These are phyloP conservation scores for Galleria mellonella DNA, from an alignment of 1,140 invertebrate species.

Conservation along the genomic window DNA sequence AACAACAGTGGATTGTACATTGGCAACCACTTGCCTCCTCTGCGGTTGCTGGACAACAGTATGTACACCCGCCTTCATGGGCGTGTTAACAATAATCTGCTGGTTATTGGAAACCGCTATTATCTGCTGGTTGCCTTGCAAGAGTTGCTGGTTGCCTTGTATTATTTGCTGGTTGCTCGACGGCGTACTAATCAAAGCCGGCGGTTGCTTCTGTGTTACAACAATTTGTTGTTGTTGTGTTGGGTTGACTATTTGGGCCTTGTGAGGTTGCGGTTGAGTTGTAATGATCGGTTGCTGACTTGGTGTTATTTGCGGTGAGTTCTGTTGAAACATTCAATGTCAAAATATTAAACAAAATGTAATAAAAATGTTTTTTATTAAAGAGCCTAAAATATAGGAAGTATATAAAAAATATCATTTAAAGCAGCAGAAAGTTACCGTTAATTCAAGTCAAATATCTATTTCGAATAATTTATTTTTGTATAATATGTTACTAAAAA, in stretches of 20 bases:
- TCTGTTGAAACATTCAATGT: constrained; percentile 26
- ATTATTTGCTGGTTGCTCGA: constrained; percentile 48
- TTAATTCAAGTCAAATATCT: too few relatives aligned
- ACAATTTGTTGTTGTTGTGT: constrained; percentile 53
- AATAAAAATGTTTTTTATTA: too few relatives aligned
- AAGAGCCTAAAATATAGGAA: too few relatives aligned
- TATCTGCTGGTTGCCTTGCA: constrained; percentile 56
- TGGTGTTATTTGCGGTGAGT: constrained; percentile 57
- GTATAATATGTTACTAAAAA: too few relatives aligned
- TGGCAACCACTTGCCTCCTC: constrained; percentile 35
- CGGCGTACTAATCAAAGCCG: constrained; percentile 48
- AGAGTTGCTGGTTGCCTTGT: constrained; percentile 50
- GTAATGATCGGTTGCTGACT: constrained; percentile 71
- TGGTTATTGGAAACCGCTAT: constrained; percentile 59
- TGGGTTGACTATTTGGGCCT: constrained; percentile 60
- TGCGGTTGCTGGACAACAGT: constrained; percentile 46
- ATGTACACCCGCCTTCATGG: constrained; percentile 42
- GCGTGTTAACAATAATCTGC: constrained; percentile 55
- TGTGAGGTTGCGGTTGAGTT: constrained; percentile 64
- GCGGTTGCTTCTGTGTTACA: constrained; percentile 58
- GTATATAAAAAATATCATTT: too few relatives aligned
- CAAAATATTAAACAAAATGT: too few relatives aligned
- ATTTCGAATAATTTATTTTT: too few relatives aligned
- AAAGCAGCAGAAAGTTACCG: too few relatives aligned
- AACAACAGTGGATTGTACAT: constrained; percentile 10